Conservation (phyloP, 2,797 vertebrate species). For the Selene dorsalis region DNA sequence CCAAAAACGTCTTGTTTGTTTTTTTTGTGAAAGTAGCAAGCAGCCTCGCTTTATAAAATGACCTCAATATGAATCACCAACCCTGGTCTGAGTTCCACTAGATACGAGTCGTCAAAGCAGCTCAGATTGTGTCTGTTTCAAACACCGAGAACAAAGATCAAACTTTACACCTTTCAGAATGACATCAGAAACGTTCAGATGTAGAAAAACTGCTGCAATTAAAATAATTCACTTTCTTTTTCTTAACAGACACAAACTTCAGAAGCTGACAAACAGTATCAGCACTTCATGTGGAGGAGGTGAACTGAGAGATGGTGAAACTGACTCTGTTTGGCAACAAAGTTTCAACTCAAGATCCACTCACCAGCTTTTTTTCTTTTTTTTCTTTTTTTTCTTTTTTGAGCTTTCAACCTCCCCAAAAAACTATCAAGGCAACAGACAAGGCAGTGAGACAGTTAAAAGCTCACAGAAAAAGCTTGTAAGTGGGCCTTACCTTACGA, state of each 20-base stretch:
- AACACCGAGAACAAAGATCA: conserved; percentile 31
- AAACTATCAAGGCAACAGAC: neutral
- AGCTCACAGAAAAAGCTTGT: neutral
- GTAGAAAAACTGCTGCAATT: conserved; percentile 6
- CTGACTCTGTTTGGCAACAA: neutral
- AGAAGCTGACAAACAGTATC: conserved; percentile 15
- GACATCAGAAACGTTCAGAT: conserved; percentile 33
- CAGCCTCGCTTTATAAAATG: neutral
- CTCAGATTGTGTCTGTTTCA: conserved; percentile 23
- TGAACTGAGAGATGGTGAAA: conserved; percentile 5
- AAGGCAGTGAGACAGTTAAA: neutral
- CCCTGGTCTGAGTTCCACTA: conserved; percentile 42
- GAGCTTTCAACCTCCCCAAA: neutral
- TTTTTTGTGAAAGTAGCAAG: conserved; percentile 4
- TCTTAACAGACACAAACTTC: conserved; percentile 25
- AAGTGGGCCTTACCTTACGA: neutral
- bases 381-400: neutral
- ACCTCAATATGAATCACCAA: conserved; percentile 22
- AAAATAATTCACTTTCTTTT: conserved; percentile 37
- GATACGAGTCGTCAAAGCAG: conserved; percentile 20
- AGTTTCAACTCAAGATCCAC: neutral
- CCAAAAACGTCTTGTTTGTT: conserved; percentile 1
- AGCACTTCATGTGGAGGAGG: neutral
- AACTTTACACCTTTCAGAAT: conserved; percentile 38
- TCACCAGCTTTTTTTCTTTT: neutral